phyloP scores from a whole-genome alignment of 2,113 vertebrate species.

The Brachyhypopomus gauderio region DNA sequence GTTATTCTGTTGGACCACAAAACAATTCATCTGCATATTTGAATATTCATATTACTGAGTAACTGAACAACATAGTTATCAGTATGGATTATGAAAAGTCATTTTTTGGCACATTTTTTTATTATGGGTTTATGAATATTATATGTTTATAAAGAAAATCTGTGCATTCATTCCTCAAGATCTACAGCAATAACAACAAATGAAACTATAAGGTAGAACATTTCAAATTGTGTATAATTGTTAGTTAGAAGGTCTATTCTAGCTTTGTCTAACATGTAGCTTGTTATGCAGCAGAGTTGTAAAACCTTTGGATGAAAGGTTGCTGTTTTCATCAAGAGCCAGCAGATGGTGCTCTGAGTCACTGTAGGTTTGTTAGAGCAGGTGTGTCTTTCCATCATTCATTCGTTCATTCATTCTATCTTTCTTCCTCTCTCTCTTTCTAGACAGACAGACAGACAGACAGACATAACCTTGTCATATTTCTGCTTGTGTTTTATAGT shows the following conservation, averaged over 20 bases:
- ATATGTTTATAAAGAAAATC: background rate
- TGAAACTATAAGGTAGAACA: too few species aligned
- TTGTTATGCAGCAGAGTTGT: background rate
- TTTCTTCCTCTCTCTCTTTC: slow-evolving; percentile 3
- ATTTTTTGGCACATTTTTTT: background rate
- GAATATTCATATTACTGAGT: slow-evolving; percentile 11
- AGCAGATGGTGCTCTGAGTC: slow-evolving; percentile 16
- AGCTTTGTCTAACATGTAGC: background rate
- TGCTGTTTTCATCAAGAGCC: background rate
- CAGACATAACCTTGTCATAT: too few species aligned
- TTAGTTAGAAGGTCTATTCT: background rate
- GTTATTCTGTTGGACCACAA: background rate
- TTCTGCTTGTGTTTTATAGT: too few species aligned
- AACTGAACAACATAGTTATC: background rate
- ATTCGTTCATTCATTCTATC: slow-evolving; percentile 1
- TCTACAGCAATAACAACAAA: background rate
- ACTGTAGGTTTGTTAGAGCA: background rate
- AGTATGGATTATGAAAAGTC: background rate
- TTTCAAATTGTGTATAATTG: background rate
- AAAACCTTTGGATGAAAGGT: background rate
- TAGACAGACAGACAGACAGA: background rate
- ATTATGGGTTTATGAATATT: background rate
- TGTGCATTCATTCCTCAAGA: background rate
- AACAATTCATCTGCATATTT: background rate
- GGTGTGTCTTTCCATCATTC: too few species aligned